Conservation (phyloP, 2,888 invertebrate species). For the Tubulanus polymorphus region DNA sequence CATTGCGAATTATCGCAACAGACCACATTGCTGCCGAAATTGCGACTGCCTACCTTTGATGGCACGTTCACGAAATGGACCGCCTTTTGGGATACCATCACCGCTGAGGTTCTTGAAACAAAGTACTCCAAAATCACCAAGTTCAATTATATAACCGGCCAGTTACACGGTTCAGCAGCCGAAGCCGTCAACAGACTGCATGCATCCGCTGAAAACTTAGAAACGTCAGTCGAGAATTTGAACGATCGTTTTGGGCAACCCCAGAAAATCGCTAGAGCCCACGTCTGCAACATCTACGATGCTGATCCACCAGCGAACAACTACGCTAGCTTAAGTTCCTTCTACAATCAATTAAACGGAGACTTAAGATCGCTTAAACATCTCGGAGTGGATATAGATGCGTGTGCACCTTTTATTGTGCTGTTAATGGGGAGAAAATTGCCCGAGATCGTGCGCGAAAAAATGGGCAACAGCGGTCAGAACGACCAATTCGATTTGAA, state of each 20-base stretch:
- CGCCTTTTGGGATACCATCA: not conserved
- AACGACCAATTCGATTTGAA: not conserved
- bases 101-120: not conserved
- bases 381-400: not conserved
- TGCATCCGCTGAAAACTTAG: not conserved
- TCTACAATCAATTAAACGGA: not conserved
- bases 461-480: not conserved
- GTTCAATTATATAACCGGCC: not conserved
- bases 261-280: not conserved
- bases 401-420: not conserved
- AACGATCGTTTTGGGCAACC: not conserved
- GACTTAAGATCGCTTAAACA: not conserved
- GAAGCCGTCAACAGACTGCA: not conserved
- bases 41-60: not conserved
- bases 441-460: not conserved
- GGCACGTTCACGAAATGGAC: not conserved
- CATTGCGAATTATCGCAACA: not conserved
- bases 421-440: not conserved
- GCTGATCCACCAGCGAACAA: not conserved
- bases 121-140: not conserved
- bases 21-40: not conserved
- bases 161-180: not conserved
- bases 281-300: not conserved
- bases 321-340: not conserved
- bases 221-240: not conserved